Evolutionary conservation across 2,797 vertebrate genomes (phyloP).

Genomic region (Malacoraja senta): DNA sequence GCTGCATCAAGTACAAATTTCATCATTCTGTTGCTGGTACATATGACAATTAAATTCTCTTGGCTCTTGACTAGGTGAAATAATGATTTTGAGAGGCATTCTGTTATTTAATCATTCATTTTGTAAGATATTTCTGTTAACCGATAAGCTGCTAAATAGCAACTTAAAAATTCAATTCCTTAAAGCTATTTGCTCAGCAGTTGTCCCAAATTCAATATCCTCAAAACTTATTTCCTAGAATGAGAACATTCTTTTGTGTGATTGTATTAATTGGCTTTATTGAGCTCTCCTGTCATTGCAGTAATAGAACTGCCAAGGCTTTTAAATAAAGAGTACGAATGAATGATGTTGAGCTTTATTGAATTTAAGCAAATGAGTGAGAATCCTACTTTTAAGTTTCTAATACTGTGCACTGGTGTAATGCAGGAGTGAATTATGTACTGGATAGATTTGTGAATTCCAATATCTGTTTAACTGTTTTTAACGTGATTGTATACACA

Average conservation of each 20-base stretch:
- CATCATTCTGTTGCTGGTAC: too few species aligned
- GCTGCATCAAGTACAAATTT: too few species aligned
- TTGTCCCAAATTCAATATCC: neutral
- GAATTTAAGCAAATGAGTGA: neutral
- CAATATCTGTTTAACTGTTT: neutral
- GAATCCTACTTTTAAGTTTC: neutral
- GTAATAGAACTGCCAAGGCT: neutral
- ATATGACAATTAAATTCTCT: too few species aligned
- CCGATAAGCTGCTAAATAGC: too few species aligned
- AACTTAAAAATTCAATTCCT: too few species aligned
- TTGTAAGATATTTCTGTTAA: too few species aligned
- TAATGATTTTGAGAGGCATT: too few species aligned
- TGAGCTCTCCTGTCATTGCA: neutral
- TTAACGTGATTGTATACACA: neutral
- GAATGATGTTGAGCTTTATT: neutral
- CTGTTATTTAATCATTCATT: too few species aligned
- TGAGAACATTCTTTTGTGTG: neutral
- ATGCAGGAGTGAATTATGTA: neutral
- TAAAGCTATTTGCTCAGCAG: neutral
- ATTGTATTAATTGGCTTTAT: constrained; percentile 2
- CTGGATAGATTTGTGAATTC: neutral
- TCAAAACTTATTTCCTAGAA: neutral
- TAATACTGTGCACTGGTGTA: neutral
- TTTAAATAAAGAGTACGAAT: neutral
- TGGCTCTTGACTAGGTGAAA: too few species aligned